Evolutionary conservation across 64 coral and sea anemone species (phyloP).

Genomic region (Anthopleura sola): DNA sequence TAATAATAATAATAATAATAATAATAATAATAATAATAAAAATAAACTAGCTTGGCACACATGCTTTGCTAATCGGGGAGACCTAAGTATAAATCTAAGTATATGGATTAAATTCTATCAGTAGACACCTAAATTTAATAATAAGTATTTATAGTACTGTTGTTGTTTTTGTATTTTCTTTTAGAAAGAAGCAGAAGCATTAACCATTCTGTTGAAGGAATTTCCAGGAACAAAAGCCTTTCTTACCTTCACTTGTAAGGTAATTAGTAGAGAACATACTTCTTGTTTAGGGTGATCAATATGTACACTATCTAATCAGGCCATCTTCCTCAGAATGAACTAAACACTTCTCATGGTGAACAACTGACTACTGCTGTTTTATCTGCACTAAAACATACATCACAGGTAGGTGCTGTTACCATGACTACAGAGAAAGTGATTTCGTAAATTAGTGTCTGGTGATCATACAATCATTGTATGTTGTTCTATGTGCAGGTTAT

Average conservation of each 20-base stretch:
- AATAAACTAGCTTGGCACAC: too few species aligned
- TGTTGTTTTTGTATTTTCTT: background rate
- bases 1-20: background rate
- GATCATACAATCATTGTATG: background rate
- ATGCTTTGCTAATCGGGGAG: too few species aligned
- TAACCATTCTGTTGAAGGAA: constrained; percentile 67
- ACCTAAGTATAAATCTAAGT: too few species aligned
- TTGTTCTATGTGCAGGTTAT: constrained; percentile 49
- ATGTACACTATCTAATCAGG: background rate
- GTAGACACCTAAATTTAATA: too few species aligned
- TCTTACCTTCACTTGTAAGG: constrained; percentile 63
- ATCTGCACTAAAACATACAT: constrained; percentile 23
- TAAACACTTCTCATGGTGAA: constrained; percentile 58
- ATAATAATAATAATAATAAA: too few species aligned
- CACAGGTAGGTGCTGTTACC: constrained; percentile 40
- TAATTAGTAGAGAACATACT: background rate
- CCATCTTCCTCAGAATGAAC: constrained; percentile 34
- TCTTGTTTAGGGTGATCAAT: background rate
- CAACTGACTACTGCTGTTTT: constrained; percentile 22
- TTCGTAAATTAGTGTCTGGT: background rate
- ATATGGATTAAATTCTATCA: too few species aligned
- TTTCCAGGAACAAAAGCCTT: constrained; percentile 73
- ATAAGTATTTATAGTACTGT: background rate
- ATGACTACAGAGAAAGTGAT: background rate
- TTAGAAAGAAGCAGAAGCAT: constrained; percentile 86